Evolutionary conservation across 2,113 vertebrate species (phyloP).

Genomic region (Odocoileus virginianus): DNA sequence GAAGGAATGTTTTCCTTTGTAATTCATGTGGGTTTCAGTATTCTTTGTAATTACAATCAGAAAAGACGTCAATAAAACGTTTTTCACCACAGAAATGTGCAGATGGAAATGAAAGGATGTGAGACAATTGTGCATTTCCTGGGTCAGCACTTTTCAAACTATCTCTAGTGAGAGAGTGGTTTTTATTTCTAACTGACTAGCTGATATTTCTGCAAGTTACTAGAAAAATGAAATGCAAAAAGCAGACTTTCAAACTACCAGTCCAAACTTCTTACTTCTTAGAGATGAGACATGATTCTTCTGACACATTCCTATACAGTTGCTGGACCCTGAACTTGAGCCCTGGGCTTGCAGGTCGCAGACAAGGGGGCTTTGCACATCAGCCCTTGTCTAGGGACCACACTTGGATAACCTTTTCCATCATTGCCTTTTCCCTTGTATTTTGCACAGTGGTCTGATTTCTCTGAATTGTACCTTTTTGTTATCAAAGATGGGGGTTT

Average conservation of each 20-base stretch:
- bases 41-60: neutral
- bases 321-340: neutral
- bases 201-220: neutral
- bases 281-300: neutral
- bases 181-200: neutral
- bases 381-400: neutral
- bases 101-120: neutral
- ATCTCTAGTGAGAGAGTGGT: neutral
- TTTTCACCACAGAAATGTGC: neutral
- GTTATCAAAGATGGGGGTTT: neutral
- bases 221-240: neutral
- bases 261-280: neutral
- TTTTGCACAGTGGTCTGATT: neutral
- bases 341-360: rapidly evolving
- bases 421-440: neutral
- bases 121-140: neutral
- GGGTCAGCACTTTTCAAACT: neutral
- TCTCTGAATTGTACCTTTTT: neutral
- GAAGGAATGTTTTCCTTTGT: neutral
- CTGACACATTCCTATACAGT: neutral
- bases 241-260: neutral
- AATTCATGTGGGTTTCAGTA: neutral
- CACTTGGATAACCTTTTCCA: too few species aligned
- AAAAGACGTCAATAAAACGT: neutral
- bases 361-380: rapidly evolving